These are phyloP conservation scores for Junco hyemalis DNA, from an alignment of 2,113 vertebrate genomes.

Conservation along the genomic window DNA sequence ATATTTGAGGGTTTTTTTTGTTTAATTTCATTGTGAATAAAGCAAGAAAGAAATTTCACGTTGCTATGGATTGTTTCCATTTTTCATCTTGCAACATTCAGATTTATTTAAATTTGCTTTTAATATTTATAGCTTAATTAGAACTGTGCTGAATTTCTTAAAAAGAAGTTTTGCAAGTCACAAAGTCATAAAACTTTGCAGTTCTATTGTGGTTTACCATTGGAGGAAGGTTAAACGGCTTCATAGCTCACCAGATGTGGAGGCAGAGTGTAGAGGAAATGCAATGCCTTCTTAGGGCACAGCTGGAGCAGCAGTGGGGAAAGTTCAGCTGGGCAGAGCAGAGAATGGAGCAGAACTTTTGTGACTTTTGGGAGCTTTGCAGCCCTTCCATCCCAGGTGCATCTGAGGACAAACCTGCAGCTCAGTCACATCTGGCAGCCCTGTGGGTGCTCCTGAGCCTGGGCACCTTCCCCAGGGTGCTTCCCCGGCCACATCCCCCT, in stretches of 20 bases:
- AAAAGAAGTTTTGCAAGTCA: not conserved
- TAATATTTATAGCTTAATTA: not conserved
- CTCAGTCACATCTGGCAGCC: not conserved
- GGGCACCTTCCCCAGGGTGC: not conserved
- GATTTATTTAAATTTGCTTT: not conserved
- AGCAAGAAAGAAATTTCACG: not conserved
- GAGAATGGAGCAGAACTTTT: not conserved
- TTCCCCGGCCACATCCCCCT: rapidly evolving
- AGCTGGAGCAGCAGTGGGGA: not conserved
- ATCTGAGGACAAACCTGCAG: not conserved
- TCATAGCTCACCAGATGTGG: not conserved
- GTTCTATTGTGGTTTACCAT: not conserved
- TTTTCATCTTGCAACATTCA: not conserved
- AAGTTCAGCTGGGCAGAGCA: not conserved
- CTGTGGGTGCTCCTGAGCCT: not conserved
- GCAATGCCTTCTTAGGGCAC: not conserved
- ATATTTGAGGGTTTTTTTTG: not conserved
- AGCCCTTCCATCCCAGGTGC: not conserved
- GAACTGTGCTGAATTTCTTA: not conserved
- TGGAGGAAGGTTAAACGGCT: not conserved
- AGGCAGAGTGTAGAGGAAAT: not conserved
- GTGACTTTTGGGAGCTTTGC: not conserved
- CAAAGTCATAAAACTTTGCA: not conserved
- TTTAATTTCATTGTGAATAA: not conserved
- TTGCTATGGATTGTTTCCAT: not conserved